Conservation (phyloP, 2,113 vertebrate genomes). For the Stictonetta naevosa region DNA sequence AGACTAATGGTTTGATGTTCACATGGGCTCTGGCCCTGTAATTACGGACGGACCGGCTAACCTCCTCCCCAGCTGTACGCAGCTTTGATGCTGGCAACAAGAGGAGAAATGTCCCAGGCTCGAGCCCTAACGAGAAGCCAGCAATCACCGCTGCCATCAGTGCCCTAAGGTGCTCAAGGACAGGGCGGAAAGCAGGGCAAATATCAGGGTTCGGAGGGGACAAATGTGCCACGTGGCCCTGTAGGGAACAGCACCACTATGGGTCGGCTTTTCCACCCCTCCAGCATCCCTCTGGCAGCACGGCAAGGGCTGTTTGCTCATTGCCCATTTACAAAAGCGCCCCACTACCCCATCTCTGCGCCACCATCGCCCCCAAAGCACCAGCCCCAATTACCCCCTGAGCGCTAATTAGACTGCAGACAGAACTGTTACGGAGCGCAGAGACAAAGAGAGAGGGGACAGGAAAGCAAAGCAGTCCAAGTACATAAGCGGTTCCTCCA, state of each 20-base stretch:
- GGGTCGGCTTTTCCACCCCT: background rate
- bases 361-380: background rate
- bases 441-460: rapidly evolving
- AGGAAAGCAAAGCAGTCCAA: rapidly evolving
- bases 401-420: background rate
- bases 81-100: background rate
- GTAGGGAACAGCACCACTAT: too few relatives aligned
- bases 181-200: background rate
- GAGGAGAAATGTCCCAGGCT: background rate
- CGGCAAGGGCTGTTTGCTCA: background rate
- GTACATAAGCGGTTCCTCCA: background rate
- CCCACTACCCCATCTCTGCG: rapidly evolving
- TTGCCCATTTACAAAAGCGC: background rate
- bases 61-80: background rate
- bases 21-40: background rate
- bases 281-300: too few relatives aligned
- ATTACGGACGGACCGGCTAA: background rate
- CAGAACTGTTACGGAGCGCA: background rate
- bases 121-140: background rate
- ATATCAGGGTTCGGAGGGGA: background rate
- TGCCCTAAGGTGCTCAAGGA: background rate
- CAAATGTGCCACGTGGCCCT: too few relatives aligned
- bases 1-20: conserved; percentile 31
- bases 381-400: background rate
- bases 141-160: background rate